These are phyloP conservation scores for Otolemur crassicaudatus DNA, from an alignment of 2,797 vertebrate species.

Conservation along the genomic window DNA sequence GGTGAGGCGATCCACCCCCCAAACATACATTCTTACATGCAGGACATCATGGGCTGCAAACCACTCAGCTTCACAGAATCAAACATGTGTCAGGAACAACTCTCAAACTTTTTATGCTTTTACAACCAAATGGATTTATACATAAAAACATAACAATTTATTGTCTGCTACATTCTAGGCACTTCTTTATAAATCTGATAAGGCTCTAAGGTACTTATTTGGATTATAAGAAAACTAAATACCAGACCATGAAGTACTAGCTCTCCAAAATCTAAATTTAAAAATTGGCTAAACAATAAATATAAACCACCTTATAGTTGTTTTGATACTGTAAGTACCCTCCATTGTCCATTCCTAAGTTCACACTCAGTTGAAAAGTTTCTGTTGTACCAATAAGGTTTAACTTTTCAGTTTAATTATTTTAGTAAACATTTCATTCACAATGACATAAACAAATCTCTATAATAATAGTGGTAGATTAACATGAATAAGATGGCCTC, in stretches of 20 bases:
- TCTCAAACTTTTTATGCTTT: background rate
- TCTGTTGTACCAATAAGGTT: conserved; percentile 6
- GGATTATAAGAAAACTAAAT: background rate
- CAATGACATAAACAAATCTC: background rate
- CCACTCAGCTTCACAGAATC: background rate
- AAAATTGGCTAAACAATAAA: background rate
- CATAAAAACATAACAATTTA: background rate
- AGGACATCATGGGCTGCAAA: background rate
- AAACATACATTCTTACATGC: background rate
- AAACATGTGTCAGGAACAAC: background rate
- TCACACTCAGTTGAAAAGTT: background rate
- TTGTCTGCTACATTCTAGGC: background rate
- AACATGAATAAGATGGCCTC: background rate
- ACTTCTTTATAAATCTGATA: background rate
- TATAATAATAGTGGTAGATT: background rate
- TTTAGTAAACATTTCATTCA: conserved; percentile 30
- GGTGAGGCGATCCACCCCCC: background rate
- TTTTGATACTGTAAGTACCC: background rate
- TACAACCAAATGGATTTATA: background rate
- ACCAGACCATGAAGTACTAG: background rate
- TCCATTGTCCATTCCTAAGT: background rate
- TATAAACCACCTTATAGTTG: background rate
- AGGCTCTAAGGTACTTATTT: background rate
- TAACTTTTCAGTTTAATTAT: conserved; percentile 20
- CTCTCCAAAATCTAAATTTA: conserved; percentile 6